Conservation (phyloP, 2,113 vertebrate genomes). For the Nannospalax galili region DNA sequence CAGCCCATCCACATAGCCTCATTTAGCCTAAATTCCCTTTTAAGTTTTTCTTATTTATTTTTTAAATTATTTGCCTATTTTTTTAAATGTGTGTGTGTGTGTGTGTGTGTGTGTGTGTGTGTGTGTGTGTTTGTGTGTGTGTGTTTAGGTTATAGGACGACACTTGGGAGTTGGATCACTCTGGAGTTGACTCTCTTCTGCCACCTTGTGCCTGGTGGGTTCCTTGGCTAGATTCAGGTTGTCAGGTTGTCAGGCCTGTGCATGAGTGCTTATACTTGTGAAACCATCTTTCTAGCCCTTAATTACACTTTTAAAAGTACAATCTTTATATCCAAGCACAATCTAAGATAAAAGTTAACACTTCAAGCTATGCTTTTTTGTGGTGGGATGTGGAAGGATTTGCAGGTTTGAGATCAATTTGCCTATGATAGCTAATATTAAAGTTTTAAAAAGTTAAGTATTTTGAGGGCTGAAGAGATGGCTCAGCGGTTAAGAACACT, state of each 20-base stretch:
- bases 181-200: background rate
- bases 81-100: background rate
- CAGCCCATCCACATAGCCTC: background rate
- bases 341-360: background rate
- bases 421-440: background rate
- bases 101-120: background rate
- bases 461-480: no score
- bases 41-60: background rate
- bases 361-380: background rate
- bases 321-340: background rate
- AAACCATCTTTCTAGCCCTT: background rate
- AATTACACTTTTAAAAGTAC: background rate
- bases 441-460: constrained; percentile 30
- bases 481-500: no score
- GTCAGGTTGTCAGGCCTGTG: background rate
- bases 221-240: background rate
- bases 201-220: background rate
- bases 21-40: background rate
- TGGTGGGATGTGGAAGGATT: no score
- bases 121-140: accelerated
- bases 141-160: background rate
- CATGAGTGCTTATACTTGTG: background rate
- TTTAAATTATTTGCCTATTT: background rate
- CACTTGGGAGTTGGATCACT: no score
- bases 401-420: background rate